Evolutionary conservation across 2,113 vertebrate species (phyloP), one percentile per base, ranked within the genome.

Genomic region (Mirounga angustirostris): DNA sequence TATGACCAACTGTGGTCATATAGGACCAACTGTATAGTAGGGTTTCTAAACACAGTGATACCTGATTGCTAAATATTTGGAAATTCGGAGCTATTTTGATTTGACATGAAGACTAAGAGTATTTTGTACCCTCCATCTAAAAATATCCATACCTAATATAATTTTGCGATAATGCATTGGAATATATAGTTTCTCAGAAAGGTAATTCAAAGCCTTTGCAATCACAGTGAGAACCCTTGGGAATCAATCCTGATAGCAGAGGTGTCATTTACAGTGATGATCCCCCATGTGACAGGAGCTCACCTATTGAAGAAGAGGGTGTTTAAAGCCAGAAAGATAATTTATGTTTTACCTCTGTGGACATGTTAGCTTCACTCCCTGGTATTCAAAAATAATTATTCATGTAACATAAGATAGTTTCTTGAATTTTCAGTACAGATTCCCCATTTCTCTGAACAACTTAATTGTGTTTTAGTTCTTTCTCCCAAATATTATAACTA

Each of bases 341-440:
- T 26, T 50, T 82, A 40, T 30, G 43, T 95, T 95, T 88, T 69
- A 56, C 40, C 1, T 85, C 76, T 86, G 3, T 56, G 12, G 19
- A 90, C 89, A 94, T 84, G 30, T 84, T 83, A 95, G 10, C 36
- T 96, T 95, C 12, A 24, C 56, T 87, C 10, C 24, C 2, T 91
- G 3, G 6, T 63, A 94, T 67, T 85, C 36, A 79, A 89, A 96
- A 97, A 84, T 81, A 87, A 92, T 91, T 91, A 40, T 58, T 16
- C 36, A 56, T 84, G 8, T 56, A 87, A 71, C 96, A 50, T 94
- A 82, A 73, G 67, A 21, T 78, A 14, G 40, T 81, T 69, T 94
- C 43, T 95, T 87, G 33, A 87, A 40, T 79, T 95, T 94, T 95
- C 2, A 56, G 36, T 52, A 74, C 43, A 76, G 33, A 86, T 91